Evolutionary conservation across 2,113 vertebrate genomes (phyloP), one percentile per base, ranked within the genome.

Genomic region (Rhipidura dahli): DNA sequence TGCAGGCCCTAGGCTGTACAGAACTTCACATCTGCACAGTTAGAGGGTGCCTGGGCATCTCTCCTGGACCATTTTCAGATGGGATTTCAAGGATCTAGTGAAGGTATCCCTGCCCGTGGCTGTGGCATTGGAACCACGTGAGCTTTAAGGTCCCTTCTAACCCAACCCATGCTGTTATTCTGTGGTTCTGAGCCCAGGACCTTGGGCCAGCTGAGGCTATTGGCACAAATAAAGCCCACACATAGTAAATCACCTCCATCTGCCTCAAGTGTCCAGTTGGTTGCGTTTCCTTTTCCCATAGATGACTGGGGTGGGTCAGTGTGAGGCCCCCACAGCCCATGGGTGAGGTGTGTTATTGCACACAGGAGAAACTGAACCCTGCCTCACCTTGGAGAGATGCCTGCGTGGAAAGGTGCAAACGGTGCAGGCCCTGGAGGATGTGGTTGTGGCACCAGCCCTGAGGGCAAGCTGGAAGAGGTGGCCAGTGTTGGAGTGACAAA

Each of bases 261-360:
- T 61, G n/a, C 13, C 56, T 56, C 56, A 28, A 24, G 40, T 27
- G 40, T 28, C 73, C 81, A 13, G 8, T 1, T 6, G 54, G 51
- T 1, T 24, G 31, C 3, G 2, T 63, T 73, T n/a, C 15, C 49
- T 53, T 65, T 47, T 26, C 21, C 50, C 33, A 11, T 0, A 4
- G 68, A 7, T 33, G 45, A 18, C 0, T 54, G 45, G 44, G 44
- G 26, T 68, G 53, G 24, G 26, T 50, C 31, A 17, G 31, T 14
- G 40, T 42, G 57, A 57, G 70, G 47, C 5, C 33, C 17, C 20
- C 54, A 8, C 11, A 45, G 51, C 20, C 27, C 44, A 31, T 18
- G 31, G 31, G 39, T 61, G 68, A 77, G 64, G 16, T 26, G 51
- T 33, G 16, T 22, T 35, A 10, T 2, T 11, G 28, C 18, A 27